These are phyloP conservation scores for Dissostichus mawsoni DNA, from an alignment of 2,113 vertebrate genomes.

Conservation along the genomic window DNA sequence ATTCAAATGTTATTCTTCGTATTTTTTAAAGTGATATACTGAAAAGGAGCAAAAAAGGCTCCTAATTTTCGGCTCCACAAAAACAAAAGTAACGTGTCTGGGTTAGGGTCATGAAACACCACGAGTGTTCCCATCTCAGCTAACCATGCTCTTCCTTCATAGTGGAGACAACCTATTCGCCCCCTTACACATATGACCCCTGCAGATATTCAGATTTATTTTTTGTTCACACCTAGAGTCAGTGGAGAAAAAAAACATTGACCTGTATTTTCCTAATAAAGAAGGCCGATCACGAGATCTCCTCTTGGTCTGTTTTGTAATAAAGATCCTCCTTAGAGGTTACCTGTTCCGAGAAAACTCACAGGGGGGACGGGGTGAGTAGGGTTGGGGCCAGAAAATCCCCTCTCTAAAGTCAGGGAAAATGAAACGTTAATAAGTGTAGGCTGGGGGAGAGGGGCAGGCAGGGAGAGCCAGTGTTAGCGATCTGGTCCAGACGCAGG, in stretches of 20 bases:
- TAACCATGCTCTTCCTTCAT: not conserved
- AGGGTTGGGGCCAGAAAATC: slow-evolving; percentile 63
- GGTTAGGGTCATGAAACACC: not conserved
- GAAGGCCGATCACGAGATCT: slow-evolving; percentile 46
- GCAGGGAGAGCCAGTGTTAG: slow-evolving; percentile 44
- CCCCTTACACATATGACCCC: slow-evolving; percentile 10
- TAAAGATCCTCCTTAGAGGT: slow-evolving; percentile 65
- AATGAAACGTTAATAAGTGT: slow-evolving; percentile 75
- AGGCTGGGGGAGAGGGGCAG: slow-evolving; percentile 16
- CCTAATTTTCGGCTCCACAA: not conserved
- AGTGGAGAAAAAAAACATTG: slow-evolving; percentile 31
- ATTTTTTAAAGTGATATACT: not conserved
- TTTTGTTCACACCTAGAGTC: slow-evolving; percentile 32
- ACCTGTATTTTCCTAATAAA: slow-evolving; percentile 70
- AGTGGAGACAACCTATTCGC: slow-evolving; percentile 32
- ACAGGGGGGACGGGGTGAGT: slow-evolving; percentile 64
- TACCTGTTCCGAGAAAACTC: slow-evolving; percentile 66
- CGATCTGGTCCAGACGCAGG: slow-evolving; percentile 52
- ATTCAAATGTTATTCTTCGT: not conserved
- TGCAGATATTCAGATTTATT: not conserved
- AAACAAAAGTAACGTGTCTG: not conserved
- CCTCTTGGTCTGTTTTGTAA: slow-evolving; percentile 68
- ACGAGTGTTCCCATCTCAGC: not conserved
- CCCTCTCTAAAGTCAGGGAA: slow-evolving; percentile 53
- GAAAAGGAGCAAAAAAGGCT: not conserved